Base-by-base conservation (phyloP, 1,140 invertebrate species). In the Megalonaias nervosa region DNA sequence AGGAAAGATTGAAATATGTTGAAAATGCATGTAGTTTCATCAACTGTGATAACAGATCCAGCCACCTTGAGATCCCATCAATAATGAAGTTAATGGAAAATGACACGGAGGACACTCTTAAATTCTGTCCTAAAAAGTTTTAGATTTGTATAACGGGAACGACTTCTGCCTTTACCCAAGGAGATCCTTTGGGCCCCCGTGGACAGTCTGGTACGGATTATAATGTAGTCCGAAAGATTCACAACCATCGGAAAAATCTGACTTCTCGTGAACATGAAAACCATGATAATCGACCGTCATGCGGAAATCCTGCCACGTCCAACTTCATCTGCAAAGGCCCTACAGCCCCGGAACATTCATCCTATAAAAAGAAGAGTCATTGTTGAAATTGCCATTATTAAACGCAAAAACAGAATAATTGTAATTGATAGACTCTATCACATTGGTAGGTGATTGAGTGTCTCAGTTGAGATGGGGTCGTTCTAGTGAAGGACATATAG, bases 201-300 rank as follows among this genome's bases (percentile, higher is more conserved):
- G 82, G 6, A 60, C 57, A 23, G 70, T 67, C 55, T 67, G 60
- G 57, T 74, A 78, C 16, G 84, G 84, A 67, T 85, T 82, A 64
- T 71, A 85, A 48, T 84, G 81, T 17, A 31, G 31, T 13, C 82
- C 80, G 57, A 81, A 76, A 12, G 73, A 72, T 21, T 71, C 68
- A 71, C 85, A 85, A 26, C 79, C 82, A 62, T 81, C 61, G 16
- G 71, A 83, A n/a, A 88, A 74, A 67, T 89, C 84, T 19, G 89
- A 89, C 60, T 67, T 89, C 38, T 85, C 67, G 66, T 90, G 89
- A 13, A 90, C 75, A 75, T 90, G 89, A 65, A 90, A 84, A 5
- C 87, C 89, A 62, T 90, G 89, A 9, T 81, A 71, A 78, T 70
- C 61, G 69, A 15, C 76, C 76, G 66, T 73, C 23, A 9, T 70